Base-by-base conservation (phyloP, 2,113 vertebrate genomes). In the Macrotis lagotis region DNA sequence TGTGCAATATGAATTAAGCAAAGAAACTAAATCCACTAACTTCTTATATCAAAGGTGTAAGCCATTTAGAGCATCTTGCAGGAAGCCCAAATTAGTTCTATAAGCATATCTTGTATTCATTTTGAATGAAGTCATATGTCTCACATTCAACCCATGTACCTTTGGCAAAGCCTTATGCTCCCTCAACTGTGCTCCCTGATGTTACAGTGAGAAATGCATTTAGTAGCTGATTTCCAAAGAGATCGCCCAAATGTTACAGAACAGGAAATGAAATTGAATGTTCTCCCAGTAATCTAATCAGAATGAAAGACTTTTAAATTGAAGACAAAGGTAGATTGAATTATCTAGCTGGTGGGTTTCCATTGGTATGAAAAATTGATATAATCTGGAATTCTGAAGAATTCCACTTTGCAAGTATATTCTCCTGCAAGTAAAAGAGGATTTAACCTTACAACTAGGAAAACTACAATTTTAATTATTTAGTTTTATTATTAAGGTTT, bases 11-110 rank as follows among this genome's bases (percentile, higher is more conserved):
- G n/a, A 83, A 83, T 8, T 44, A 83, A 83, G 37, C 66, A 83
- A 83, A 44, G 66, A 83, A 83, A 22, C 66, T n/a, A 83, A 83
- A 83, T 44, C 37, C 16, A 22, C 59, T 83, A 83, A 22, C 44
- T 83, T 26, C 26, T 89, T 92, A 49, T 16, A 3, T 91, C 88
- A 95, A 4, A 92, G 25, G 53, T 50, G 28, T 9, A 7, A 91
- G 90, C 6, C 25, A 92, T 52, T 91, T 88, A 31, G 1, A 48
- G 89, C 50, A 22, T 53, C 59, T 94, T 48, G 92, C 88, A 92
- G 88, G 22, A 91, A 44, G 48, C 25, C 88, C 4, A 37, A 88
- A 92, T 92, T 53, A 91, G 19, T 89, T 93, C 93, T 91, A 25
- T 88, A n/a, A 31, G 44, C 51, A n/a, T 96, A 0, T 37, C 25